Conservation (phyloP, 2,113 vertebrate genomes). For the Antigone vipio region DNA sequence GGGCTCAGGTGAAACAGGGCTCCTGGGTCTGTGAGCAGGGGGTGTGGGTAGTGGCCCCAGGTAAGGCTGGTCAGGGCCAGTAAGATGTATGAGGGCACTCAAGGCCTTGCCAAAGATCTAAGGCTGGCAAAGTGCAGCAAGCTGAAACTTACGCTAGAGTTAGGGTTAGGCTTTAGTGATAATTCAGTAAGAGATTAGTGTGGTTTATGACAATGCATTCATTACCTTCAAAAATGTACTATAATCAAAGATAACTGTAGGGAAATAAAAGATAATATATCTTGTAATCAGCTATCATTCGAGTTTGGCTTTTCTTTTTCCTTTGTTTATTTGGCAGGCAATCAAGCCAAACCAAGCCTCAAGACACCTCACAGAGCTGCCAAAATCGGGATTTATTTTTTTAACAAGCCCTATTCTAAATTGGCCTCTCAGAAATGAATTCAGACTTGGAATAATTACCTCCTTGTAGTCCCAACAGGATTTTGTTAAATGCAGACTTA, state of each 20-base stretch:
- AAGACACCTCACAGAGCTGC: not conserved
- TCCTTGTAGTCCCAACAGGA: not conserved
- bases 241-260: not conserved
- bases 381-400: conserved; percentile 14
- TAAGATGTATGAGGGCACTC: not conserved
- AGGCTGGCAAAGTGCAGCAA: not conserved
- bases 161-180: not conserved
- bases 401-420: not conserved
- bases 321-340: not conserved
- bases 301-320: not conserved
- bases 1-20: not conserved
- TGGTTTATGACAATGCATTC: not conserved
- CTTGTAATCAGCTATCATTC: not conserved
- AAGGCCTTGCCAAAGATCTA: not conserved
- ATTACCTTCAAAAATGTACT: not conserved
- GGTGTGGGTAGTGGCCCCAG: not conserved
- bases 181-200: not conserved
- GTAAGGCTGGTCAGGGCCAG: not conserved
- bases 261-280: not conserved
- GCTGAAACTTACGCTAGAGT: not conserved
- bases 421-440: not conserved
- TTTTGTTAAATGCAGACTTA: not conserved
- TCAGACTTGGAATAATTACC: not conserved
- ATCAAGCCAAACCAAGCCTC: not conserved
- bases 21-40: not conserved